Evolutionary conservation across 2,888 invertebrate species (phyloP).

Genomic region (Eupithecia insigniata): DNA sequence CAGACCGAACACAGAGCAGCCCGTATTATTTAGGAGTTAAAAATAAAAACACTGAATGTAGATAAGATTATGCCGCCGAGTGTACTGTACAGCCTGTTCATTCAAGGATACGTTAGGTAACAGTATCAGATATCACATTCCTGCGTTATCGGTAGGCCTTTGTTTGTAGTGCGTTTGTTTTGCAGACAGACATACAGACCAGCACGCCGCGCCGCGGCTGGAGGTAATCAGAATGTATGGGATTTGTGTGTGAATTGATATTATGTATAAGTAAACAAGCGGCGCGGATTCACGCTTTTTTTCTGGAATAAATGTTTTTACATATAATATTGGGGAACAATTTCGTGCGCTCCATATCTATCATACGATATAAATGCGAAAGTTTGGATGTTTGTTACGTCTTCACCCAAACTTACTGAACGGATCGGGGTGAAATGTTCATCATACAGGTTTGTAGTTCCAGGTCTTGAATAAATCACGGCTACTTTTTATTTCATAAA

Average conservation of each 20-base stretch:
- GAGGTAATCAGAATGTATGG: neutral
- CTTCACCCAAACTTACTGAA: no score
- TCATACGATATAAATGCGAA: no score
- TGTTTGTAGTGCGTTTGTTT: slow-evolving; percentile 23
- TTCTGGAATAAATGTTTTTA: neutral
- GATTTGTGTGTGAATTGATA: neutral
- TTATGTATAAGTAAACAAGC: neutral
- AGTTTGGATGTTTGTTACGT: no score
- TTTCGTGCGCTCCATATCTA: neutral
- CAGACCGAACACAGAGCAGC: no score
- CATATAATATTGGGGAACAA: neutral
- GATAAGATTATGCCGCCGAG: neutral
- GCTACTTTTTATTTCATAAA: no score
- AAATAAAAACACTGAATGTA: neutral
- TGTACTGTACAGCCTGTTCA: neutral
- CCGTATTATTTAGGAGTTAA: neutral
- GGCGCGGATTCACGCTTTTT: neutral
- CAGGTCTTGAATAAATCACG: no score
- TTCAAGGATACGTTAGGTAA: slow-evolving; percentile 34
- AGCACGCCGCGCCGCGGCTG: neutral
- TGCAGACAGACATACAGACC: neutral
- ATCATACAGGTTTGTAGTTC: no score
- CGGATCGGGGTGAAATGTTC: no score
- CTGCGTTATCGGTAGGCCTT: slow-evolving; percentile 30
- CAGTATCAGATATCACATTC: slow-evolving; percentile 33